Percentiles rank a stretch among this genome's conserved stretches.
Evolutionary conservation across 1,140 invertebrate species (phyloP).

Genomic region (Xylocopa sonorina): DNA sequence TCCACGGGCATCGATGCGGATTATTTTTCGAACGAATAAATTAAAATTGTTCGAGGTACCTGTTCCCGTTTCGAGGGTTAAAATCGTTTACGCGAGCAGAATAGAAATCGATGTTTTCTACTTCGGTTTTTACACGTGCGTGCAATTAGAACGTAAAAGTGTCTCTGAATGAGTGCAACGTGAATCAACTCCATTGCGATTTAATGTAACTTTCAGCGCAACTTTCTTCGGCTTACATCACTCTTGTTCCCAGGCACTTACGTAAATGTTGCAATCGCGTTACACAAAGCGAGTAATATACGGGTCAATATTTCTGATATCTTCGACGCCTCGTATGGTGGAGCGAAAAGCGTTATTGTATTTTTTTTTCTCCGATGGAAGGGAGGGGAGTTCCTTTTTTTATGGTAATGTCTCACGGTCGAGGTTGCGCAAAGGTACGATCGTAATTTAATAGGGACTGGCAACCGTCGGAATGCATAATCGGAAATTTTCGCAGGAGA

Average conservation of each 20-base stretch:
- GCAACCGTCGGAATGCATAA: not conserved
- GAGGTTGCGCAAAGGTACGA: not conserved
- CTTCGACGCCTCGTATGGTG: not conserved
- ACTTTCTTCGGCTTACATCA: conserved; percentile 4
- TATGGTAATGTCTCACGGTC: not conserved
- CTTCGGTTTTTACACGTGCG: too few relatives aligned
- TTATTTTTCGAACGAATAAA: too few relatives aligned
- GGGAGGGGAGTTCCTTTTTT: not conserved
- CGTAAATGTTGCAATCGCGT: not conserved
- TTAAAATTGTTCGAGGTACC: too few relatives aligned
- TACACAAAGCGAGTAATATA: not conserved
- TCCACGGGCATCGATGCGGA: too few relatives aligned
- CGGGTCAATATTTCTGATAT: not conserved
- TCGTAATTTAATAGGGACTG: not conserved
- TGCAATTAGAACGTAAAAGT: not conserved
- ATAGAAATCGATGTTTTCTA: too few relatives aligned
- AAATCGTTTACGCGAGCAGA: too few relatives aligned
- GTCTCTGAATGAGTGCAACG: not conserved
- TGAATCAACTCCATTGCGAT: not conserved
- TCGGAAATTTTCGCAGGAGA: not conserved
- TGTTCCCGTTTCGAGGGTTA: too few relatives aligned
- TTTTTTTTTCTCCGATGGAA: not conserved
- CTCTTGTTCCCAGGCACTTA: not conserved
- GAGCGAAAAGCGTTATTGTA: too few relatives aligned
- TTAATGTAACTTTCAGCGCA: not conserved